Evolutionary conservation across 1,140 invertebrate genomes (phyloP).

Genomic region (Choristoneura fumiferana): DNA sequence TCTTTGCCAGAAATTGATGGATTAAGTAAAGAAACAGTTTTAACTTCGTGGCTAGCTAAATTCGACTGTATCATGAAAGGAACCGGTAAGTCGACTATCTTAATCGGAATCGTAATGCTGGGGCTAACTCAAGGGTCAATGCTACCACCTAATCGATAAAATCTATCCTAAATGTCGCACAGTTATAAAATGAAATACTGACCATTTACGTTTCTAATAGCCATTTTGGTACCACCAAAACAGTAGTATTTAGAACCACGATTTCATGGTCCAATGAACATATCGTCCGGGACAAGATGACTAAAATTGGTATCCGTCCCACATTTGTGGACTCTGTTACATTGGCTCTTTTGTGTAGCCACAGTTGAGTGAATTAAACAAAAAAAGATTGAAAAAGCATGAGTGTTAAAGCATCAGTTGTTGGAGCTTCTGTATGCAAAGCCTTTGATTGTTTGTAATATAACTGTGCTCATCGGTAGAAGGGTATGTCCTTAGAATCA

Average conservation of each 20-base stretch:
- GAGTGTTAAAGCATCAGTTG: conserved; percentile 26
- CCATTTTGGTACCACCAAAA: not conserved
- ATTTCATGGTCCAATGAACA: too few relatives aligned
- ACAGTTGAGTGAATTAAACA: not conserved
- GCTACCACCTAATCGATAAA: conserved; percentile 6
- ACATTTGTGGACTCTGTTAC: conserved; percentile 10
- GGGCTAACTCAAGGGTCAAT: conserved; percentile 12
- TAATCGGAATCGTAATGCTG: conserved; percentile 9
- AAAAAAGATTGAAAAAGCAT: conserved; percentile 41
- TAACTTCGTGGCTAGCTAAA: conserved; percentile 99
- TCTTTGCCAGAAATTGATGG: conserved; percentile 99
- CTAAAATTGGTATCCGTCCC: too few relatives aligned
- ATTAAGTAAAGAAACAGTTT: conserved; percentile 98
- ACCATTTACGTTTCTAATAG: not conserved
- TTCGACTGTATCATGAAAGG: conserved; percentile 99
- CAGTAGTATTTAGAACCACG: too few relatives aligned
- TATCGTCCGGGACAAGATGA: too few relatives aligned
- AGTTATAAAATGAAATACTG: not conserved
- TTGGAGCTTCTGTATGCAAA: conserved; percentile 35
- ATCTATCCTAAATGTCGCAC: conserved; percentile 10
- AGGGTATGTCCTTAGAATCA: conserved; percentile 24
- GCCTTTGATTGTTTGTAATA: conserved; percentile 63
- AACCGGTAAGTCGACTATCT: conserved; percentile 64
- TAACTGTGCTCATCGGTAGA: conserved; percentile 42
- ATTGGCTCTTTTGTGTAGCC: conserved; percentile 1